Evolutionary conservation across 2,888 invertebrate genomes (phyloP).

Genomic region (Meganola albula): DNA sequence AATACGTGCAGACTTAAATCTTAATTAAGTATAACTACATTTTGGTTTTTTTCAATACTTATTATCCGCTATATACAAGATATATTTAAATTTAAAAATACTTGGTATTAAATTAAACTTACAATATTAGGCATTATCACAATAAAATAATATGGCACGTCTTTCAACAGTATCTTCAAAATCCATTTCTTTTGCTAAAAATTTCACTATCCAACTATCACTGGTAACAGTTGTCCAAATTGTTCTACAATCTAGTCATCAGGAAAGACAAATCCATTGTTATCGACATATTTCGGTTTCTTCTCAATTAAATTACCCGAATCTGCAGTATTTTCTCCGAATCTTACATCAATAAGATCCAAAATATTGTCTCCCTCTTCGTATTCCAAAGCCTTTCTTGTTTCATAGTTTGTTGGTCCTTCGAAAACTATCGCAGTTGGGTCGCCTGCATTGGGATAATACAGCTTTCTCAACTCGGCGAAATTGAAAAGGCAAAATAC

Average conservation of each 20-base stretch:
- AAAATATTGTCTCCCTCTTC: slow-evolving; percentile 34
- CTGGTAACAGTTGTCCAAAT: slow-evolving; percentile 11
- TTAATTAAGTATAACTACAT: too few relatives aligned
- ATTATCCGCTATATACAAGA: too few relatives aligned
- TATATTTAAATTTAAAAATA: too few relatives aligned
- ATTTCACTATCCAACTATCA: too few relatives aligned
- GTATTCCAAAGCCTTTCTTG: slow-evolving; percentile 19
- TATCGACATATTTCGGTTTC: background rate
- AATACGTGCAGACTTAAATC: too few relatives aligned
- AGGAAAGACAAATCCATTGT: slow-evolving; percentile 28
- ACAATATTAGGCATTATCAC: too few relatives aligned
- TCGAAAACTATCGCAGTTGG: slow-evolving; percentile 49
- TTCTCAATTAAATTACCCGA: background rate
- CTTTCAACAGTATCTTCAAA: slow-evolving; percentile 2
- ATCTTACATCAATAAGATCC: slow-evolving; percentile 27
- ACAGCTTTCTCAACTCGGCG: slow-evolving; percentile 26
- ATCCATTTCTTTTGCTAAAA: slow-evolving; percentile 9
- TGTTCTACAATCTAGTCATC: slow-evolving; percentile 17
- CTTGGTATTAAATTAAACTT: too few relatives aligned
- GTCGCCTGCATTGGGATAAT: slow-evolving; percentile 35
- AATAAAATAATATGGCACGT: too few relatives aligned
- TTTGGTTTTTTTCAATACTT: too few relatives aligned
- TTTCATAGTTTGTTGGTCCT: slow-evolving; percentile 47
- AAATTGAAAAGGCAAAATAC: slow-evolving; percentile 20
- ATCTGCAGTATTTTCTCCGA: slow-evolving; percentile 16